Conservation (phyloP, 2,797 vertebrate species). For the Neoniphon sammara region DNA sequence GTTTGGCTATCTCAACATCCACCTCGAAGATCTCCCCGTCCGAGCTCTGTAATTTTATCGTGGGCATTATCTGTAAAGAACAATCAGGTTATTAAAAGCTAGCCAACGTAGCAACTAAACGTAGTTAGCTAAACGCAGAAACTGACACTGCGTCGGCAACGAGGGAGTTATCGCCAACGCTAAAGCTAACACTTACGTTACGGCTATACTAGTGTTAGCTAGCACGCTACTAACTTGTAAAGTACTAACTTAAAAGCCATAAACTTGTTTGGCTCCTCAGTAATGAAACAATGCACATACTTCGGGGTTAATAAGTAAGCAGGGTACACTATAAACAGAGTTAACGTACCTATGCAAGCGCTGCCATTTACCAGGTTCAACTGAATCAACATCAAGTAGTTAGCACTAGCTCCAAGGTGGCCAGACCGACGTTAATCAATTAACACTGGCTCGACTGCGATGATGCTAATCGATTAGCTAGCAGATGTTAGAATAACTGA, state of each 20-base stretch:
- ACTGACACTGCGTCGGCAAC: background rate
- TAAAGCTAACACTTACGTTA: background rate
- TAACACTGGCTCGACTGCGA: constrained; percentile 12
- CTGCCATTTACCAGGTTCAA: background rate
- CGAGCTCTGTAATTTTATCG: constrained; percentile 98
- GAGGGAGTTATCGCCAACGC: background rate
- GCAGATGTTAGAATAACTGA: background rate
- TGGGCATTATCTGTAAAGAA: constrained; percentile 90
- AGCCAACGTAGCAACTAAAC: background rate
- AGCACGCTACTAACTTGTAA: too few relatives aligned
- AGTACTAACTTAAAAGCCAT: too few relatives aligned
- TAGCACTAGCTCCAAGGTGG: constrained; percentile 13
- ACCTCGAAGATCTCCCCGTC: constrained; percentile 99
- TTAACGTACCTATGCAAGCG: background rate
- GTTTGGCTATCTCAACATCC: constrained; percentile 98
- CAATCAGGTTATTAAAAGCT: background rate
- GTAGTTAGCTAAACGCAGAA: too few relatives aligned
- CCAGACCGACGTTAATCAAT: constrained; percentile 3
- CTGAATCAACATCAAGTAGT: background rate
- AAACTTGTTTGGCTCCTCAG: too few relatives aligned
- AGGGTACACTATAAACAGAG: too few relatives aligned
- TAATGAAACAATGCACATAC: too few relatives aligned
- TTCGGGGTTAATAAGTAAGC: too few relatives aligned
- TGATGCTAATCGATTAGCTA: constrained; percentile 30
- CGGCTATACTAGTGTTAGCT: too few relatives aligned